These are phyloP conservation scores for Helogale parvula DNA, from an alignment of 2,113 vertebrate species.

Conservation along the genomic window DNA sequence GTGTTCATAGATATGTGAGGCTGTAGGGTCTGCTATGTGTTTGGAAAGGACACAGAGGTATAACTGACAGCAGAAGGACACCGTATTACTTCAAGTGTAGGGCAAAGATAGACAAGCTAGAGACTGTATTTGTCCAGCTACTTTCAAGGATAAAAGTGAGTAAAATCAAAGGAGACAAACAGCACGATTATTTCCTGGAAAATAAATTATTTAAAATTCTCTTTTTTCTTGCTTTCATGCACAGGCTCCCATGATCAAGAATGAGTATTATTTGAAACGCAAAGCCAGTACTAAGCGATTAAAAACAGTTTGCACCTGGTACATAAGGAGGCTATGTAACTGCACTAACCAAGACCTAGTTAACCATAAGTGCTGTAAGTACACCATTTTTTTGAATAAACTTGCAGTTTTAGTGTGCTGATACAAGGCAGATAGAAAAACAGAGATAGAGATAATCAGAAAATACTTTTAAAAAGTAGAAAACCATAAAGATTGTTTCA, in stretches of 20 bases:
- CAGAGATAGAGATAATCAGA: neutral
- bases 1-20: neutral
- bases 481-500: neutral
- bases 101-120: neutral
- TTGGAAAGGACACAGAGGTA: constrained; percentile 19
- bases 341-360: neutral
- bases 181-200: neutral
- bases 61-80: constrained; percentile 5
- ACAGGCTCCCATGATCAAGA: neutral
- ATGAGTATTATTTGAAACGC: neutral
- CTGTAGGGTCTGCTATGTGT: neutral
- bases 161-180: constrained; percentile 30
- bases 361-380: too few relatives aligned
- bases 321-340: neutral
- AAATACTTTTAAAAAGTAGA: neutral
- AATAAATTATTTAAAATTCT: neutral
- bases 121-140: neutral
- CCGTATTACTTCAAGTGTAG: constrained; percentile 18
- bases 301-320: neutral
- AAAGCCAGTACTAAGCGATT: neutral
- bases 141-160: neutral
- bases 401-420: neutral
- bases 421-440: neutral
- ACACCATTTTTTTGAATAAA: neutral
- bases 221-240: neutral